Evolutionary conservation across 1,140 invertebrate genomes (phyloP).

Genomic region (Saccostrea echinata): DNA sequence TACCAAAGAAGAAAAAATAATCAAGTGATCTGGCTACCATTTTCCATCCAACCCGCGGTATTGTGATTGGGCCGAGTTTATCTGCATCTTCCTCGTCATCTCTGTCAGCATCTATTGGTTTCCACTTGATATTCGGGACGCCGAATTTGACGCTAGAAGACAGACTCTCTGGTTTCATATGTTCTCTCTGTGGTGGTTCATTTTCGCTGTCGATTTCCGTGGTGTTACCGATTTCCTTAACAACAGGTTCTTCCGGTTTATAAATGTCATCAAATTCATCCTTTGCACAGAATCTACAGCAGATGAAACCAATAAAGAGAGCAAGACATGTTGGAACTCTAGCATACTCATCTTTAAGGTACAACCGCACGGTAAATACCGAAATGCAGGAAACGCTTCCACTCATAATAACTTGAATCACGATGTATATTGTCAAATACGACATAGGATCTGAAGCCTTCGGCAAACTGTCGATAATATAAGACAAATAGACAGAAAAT

Average conservation of each 20-base stretch:
- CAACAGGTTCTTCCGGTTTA: neutral
- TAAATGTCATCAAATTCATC: constrained; percentile 21
- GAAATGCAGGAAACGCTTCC: constrained; percentile 43
- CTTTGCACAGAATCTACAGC: constrained; percentile 50
- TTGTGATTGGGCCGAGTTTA: neutral
- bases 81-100: constrained; percentile 22
- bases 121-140: constrained; percentile 54
- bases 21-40: constrained; percentile 44
- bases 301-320: constrained; percentile 46
- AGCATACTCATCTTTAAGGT: constrained; percentile 46
- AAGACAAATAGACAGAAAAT: constrained; percentile 54
- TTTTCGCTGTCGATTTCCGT: neutral
- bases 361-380: constrained; percentile 50
- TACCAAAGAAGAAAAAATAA: constrained; percentile 48
- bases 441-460: constrained; percentile 55
- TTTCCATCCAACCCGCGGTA: constrained; percentile 41
- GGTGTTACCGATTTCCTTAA: neutral
- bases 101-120: neutral
- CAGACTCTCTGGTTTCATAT: neutral
- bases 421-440: constrained; percentile 47
- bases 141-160: constrained; percentile 52
- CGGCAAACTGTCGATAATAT: constrained; percentile 50
- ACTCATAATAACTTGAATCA: constrained; percentile 48
- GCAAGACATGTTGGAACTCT: constrained; percentile 40
- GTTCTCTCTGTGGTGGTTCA: neutral